Base-by-base conservation (phyloP, 2,888 invertebrate genomes). In the Spialia ferax region DNA sequence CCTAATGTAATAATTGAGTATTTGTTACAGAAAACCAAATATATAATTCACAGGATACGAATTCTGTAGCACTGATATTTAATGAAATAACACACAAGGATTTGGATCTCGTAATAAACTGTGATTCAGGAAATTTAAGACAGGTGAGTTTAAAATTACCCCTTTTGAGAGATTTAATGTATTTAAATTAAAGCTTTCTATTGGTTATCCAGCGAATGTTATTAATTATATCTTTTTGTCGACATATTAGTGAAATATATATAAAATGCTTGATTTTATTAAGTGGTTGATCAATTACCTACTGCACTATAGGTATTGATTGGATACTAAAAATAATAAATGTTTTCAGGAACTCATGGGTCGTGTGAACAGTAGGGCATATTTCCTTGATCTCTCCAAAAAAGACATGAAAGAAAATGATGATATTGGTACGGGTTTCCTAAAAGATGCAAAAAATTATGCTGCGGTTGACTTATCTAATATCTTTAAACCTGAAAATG, bases 401-500 rank as follows among this genome's bases (percentile, higher is more conserved):
- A 22, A 20, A 11, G 20, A 48, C 11, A 22, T 22, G 18, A 13
- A 48, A 48, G 48, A 48, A 48, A 48, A 48, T 48, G 48, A 48
- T 11, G 3, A 1, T 3, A 48, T 48, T 20, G 48, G 48, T 5
- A 48, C 22, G 48, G 48, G 48, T 11, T 22, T 20, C 48, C 48
- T 48, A 20, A 20, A 20, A 20, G 48, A 11, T 20, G 48, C 20
- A 8, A 38, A 38, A 38, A 63, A 62, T 32, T 71, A 72, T 52
- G 26, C n/a, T 4, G 55, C 66, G 7, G 64, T 70, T 22, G 61
- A 63, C 11, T 48, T 73, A 4, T 74, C 74, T 0, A 78, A 69
- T 32, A 76, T 88, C 62, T 88, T 84, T 35, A 77, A 54, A 61
- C 72, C 76, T 0, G 74, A 83, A 38, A 74, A 75, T 60, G 13